Evolutionary conservation across 2,888 invertebrate species (phyloP), one percentile per base, ranked within the genome.

Genomic region (Ptilodon capucinus): DNA sequence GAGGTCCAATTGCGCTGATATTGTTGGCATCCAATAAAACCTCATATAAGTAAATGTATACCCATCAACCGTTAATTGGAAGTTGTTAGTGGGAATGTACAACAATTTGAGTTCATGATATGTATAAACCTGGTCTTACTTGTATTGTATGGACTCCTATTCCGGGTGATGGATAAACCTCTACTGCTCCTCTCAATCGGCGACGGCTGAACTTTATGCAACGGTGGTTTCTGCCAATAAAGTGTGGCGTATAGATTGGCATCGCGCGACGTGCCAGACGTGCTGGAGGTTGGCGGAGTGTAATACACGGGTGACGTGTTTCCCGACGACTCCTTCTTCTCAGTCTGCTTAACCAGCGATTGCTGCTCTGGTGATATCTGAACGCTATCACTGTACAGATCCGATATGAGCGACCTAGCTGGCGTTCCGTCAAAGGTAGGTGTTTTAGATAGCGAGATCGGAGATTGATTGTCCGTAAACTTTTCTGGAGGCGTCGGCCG

Each of bases 121-220:
- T n/a, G n/a, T n/a, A n/a, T n/a, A n/a, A n/a, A n/a, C n/a, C n/a
- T n/a, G n/a, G n/a, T n/a, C 79, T 76, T 62, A 84, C 84, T 67
- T 5, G 75, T 61, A 58, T 46, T 75, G 44, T 71, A 76, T 38
- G 62, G 67, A 46, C 54, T 64, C 42, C 60, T 71, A 2, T 46
- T 19, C 36, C 46, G 59, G 18, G 49, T 38, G 8, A 43, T 52
- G 44, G 42, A 16, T 36, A 36, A 8, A 11, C 11, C 11, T 16
- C n/a, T 36, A 16, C 11, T n/a, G n/a, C n/a, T n/a, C n/a, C n/a
- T 36, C 2, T 36, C 18, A 2, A 18, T 9, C 14, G 34, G 16
- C 14, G 18, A 11, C 18, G 36, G 19, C 16, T 62, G 48, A 11
- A 64, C 42, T 21, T 61, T 61, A 2, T 72, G 54, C 42, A 53